Evolutionary conservation across 2,888 invertebrate genomes (phyloP).

Genomic region (Drosophila kuntzei): DNA sequence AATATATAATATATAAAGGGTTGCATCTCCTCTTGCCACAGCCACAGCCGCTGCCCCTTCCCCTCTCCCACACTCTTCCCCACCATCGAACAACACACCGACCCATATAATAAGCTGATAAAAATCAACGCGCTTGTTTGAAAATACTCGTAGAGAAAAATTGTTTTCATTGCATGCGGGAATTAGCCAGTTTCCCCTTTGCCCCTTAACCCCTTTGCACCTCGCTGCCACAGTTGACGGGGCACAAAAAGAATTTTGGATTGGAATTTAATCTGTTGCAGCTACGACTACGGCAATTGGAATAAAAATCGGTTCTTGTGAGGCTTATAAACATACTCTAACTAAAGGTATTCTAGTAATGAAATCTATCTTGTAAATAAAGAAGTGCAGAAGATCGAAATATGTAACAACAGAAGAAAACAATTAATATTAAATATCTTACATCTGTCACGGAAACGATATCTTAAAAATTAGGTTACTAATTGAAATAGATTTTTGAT

Average conservation of each 20-base stretch:
- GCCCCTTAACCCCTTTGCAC: neutral
- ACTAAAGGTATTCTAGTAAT: neutral
- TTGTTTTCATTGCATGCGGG: conserved; percentile 76
- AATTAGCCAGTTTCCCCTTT: conserved; percentile 60
- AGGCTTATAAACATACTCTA: conserved; percentile 25
- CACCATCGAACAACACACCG: conserved; percentile 22
- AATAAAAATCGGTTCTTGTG: conserved; percentile 37
- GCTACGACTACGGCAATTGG: conserved; percentile 36
- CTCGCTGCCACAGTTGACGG: conserved; percentile 2
- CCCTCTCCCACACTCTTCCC: neutral
- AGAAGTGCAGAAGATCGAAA: too few species aligned
- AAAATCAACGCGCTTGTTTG: conserved; percentile 70
- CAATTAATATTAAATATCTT: too few species aligned
- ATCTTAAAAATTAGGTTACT: too few species aligned
- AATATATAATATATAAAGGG: conserved; percentile 44
- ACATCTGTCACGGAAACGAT: too few species aligned
- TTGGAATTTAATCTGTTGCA: conserved; percentile 74
- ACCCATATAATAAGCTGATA: conserved; percentile 81
- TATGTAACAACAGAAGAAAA: too few species aligned
- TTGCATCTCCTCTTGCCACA: conserved; percentile 42
- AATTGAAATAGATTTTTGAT: too few species aligned
- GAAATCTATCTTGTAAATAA: neutral
- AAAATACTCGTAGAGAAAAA: conserved; percentile 54
- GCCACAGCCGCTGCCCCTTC: neutral
- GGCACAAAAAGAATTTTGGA: conserved; percentile 32